These are phyloP conservation scores for Bemisia tabaci DNA, from an alignment of 1,140 invertebrate genomes.

Conservation along the genomic window DNA sequence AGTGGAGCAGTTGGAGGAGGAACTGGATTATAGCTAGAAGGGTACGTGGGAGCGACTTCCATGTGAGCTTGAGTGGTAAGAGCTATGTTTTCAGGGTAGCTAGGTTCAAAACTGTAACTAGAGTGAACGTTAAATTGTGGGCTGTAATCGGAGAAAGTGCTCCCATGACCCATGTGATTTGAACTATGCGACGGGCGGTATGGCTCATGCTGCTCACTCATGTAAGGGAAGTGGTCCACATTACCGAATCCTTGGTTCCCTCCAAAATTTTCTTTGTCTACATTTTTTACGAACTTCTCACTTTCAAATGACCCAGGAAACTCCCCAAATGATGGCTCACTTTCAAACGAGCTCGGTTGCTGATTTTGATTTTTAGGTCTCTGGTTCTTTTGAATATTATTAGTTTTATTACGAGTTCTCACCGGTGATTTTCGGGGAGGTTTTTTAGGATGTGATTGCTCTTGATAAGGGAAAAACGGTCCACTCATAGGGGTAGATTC, in stretches of 20 bases:
- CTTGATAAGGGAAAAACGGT: neutral
- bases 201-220: neutral
- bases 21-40: neutral
- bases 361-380: neutral
- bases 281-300: neutral
- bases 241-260: neutral
- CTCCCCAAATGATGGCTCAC: neutral
- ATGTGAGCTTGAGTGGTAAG: neutral
- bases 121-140: neutral
- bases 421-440: neutral
- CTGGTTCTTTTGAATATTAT: neutral
- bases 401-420: neutral
- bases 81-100: neutral
- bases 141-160: neutral
- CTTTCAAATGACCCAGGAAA: neutral
- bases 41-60: neutral
- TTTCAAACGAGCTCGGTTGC: neutral
- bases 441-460: neutral
- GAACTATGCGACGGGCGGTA: neutral
- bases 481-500: neutral
- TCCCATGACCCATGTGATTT: neutral
- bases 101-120: neutral
- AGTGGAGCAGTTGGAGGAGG: neutral
- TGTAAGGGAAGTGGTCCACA: neutral
- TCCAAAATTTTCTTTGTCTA: neutral